Base-by-base conservation (phyloP, 2,888 invertebrate genomes). In the Tenodera sinensis region DNA sequence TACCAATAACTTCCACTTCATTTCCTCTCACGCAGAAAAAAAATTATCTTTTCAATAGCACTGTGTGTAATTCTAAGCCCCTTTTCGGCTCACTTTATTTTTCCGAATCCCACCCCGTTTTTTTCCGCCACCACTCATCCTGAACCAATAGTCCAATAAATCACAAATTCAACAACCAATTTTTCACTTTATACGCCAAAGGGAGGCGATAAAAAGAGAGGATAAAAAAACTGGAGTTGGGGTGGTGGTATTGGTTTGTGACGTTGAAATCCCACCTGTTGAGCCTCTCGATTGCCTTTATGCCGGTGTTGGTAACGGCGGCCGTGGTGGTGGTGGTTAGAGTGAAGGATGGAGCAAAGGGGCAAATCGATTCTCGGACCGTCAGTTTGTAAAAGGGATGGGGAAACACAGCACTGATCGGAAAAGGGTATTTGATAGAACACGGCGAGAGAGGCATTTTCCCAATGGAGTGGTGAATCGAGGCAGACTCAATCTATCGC, bases 401-500 rank as follows among this genome's bases (percentile, higher is more conserved):
- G n/a, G 85, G 85, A 85, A 85, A 83, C 81, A 87, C 83, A 42
- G 82, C 34, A 82, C 34, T 87, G 87, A 87, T 87, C 87, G 87
- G 87, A 87, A 87, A 87, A 87, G 87, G 83, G 83, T 83, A 87
- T 82, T 87, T 83, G 30, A 82, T 82, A 82, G 87, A 34, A 81
- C 28, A 4, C 27, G 71, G 28, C 25, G 34, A 9, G 34, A 83
- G 71, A 54, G 28, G 87, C 54, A 85, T 83, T 81, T 81, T 85
- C 84, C 88, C 89, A 89, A 87, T 87, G 83, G 89, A 83, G 89
- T 86, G 54, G 87, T 83, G 89, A 83, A 83, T 54, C 87, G 89
- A 27, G 83, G 47, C 83, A 87, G 83, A 83, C 87, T 87, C 89
- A 89, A 89, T 89, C 83, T 54, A 89, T 89, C 89, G 89, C 86